Evolutionary conservation across 2,113 vertebrate species (phyloP), one percentile per base, ranked within the genome.

Genomic region (Garra rufa): DNA sequence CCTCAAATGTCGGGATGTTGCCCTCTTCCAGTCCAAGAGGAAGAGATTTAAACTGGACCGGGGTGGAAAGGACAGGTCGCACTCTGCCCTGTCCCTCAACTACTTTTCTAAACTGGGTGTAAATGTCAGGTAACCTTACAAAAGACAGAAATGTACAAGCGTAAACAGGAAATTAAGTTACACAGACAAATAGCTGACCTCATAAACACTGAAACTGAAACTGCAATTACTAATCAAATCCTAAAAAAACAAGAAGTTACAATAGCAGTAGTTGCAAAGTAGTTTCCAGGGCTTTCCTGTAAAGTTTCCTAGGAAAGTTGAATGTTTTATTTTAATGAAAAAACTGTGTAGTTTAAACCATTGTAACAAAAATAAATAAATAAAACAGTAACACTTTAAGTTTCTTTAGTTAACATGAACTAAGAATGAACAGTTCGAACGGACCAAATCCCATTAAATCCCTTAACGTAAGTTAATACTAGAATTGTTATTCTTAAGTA

Each of bases 71-170:
- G 14, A 91, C 61, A 0, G 94, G 93, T 50, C 93, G 90, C 38
- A 96, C 94, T 57, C 85, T 91, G 9, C 71, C 88, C 89, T 93
- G 88, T 0, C 84, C 88, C 82, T 96, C 95, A 85, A 94, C 92
- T 0, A 77, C 93, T 88, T 93, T 96, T 88, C 95, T 91, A 91
- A 97, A 97, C 84, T 94, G 91, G 24, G 96, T 96, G 90, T 93
- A 97, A 63, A 96, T 93, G 84, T 96, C 94, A 0, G 95, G 95
- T 84, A 97, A 86, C 87, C 96, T 96, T 34, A 21, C 65, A 41
- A 34, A 82, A 50, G 43, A 71, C 15, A 81, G 44, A 3, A 28
- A 76, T 38, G 15, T 9, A 14, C 19, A 21, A 55, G 52, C 52
- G 21, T 9, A 9, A 57, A 43, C 7, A 34, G 17, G 10, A 44